Base-by-base conservation (phyloP, 92 coral and sea anemone species). In the Epizoanthus rinbou region DNA sequence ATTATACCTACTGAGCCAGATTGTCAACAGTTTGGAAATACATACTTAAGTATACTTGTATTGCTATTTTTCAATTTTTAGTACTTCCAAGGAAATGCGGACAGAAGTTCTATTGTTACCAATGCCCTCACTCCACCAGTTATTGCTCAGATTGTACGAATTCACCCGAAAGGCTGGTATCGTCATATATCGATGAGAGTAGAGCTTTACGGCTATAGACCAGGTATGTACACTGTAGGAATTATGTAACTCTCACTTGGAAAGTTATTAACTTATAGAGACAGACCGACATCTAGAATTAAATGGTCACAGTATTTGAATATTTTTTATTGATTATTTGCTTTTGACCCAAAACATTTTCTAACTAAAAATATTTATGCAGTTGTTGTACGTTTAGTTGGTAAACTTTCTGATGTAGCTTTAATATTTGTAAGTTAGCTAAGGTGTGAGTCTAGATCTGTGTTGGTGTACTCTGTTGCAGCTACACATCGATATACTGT, bases 141-240 rank as follows among this genome's bases (percentile, higher is more conserved):
- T 13, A 60, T 85, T 31, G 76, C 96, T 18, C 96, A 94, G 1
- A 86, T 86, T 74, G 89, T 93, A 54, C 90, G 92, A 16, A 52
- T 93, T 58, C 92, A 93, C 78, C 95, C 97, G 5, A 90, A 91
- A 23, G 89, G 94, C 76, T 91, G 97, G 92, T 93, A 93, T 80
- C 82, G 97, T 60, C 87, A 89, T 66, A 89, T 91, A 58, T 89
- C 94, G 52, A 88, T 93, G 94, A 84, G 94, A 62, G 73, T 91
- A 0, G 97, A 93, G 50, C 81, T 93, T 14, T 94, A 93, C 45
- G 97, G 97, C 22, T 91, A 92, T 80, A 75, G 53, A 41, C 88
- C 97, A 85, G 97, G 97, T 93, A 72, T 83, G 89, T 50, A n/a
- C 54, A 50, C 54, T 50, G 3, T 50, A 9, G 8, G 0, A 15